Evolutionary conservation across 2,888 invertebrate genomes (phyloP).

Genomic region (Caenorhabditis imperialis): DNA sequence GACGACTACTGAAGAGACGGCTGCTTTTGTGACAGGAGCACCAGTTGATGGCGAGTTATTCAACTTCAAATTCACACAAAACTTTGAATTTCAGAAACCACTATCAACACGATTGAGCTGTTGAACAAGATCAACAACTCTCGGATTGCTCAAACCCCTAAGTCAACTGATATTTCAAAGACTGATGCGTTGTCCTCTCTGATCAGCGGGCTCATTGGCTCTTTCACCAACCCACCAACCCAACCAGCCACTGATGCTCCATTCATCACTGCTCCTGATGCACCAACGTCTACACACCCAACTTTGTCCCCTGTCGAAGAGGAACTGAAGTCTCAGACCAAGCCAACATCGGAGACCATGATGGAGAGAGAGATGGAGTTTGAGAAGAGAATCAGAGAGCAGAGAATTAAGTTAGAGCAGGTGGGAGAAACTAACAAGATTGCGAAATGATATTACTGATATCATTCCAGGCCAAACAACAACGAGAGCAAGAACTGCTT

Average conservation of each 20-base stretch:
- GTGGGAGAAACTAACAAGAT: slow-evolving; percentile 7
- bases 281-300: too few relatives aligned
- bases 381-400: slow-evolving; percentile 53
- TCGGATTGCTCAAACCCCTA: slow-evolving; percentile 13
- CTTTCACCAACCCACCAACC: slow-evolving; percentile 10
- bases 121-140: slow-evolving; percentile 45
- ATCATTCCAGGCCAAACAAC: slow-evolving; percentile 46
- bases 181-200: slow-evolving; percentile 56
- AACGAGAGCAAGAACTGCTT: slow-evolving; percentile 47
- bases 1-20: slow-evolving; percentile 21
- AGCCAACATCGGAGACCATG: slow-evolving; percentile 25
- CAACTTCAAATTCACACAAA: not conserved
- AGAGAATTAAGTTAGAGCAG: slow-evolving; percentile 55
- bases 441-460: not conserved
- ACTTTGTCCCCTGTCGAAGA: slow-evolving; percentile 9
- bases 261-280: slow-evolving; percentile 14
- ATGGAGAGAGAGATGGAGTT: slow-evolving; percentile 22
- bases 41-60: slow-evolving; percentile 33
- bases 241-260: slow-evolving; percentile 9
- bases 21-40: slow-evolving; percentile 38
- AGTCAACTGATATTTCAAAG: slow-evolving; percentile 49
- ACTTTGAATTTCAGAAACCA: slow-evolving; percentile 22
- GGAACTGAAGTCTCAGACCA: slow-evolving; percentile 19
- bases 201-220: slow-evolving; percentile 58
- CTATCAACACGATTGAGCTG: slow-evolving; percentile 40